Evolutionary conservation across 2,797 vertebrate species (phyloP).

Genomic region (Carcharodon carcharias): DNA sequence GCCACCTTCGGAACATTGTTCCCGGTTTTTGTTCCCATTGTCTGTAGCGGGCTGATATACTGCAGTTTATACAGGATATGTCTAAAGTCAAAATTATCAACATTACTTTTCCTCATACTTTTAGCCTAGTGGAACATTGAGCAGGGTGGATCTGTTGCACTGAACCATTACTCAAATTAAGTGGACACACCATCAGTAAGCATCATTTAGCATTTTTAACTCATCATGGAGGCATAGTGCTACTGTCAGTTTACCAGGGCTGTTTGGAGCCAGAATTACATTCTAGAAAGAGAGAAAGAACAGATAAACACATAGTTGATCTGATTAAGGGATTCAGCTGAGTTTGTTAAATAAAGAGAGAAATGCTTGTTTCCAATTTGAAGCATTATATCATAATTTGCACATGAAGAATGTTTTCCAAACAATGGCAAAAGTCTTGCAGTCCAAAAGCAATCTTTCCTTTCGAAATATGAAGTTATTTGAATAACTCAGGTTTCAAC

Average conservation of each 20-base stretch:
- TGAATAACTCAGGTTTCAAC: neutral
- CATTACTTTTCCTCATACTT: neutral
- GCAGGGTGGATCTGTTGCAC: neutral
- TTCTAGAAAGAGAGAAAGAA: neutral
- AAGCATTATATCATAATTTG: neutral
- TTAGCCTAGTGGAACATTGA: neutral
- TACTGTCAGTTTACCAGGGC: neutral
- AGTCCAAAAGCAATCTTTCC: neutral
- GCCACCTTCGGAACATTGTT: neutral
- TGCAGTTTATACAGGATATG: neutral
- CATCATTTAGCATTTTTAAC: neutral
- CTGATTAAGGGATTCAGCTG: neutral
- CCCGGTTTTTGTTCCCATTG: neutral
- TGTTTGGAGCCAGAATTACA: neutral
- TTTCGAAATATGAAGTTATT: neutral
- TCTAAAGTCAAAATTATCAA: neutral
- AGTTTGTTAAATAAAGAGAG: neutral
- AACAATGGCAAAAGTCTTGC: neutral
- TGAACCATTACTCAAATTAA: neutral
- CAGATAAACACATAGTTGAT: neutral
- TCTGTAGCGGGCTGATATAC: neutral
- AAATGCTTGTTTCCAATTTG: neutral
- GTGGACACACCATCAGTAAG: neutral
- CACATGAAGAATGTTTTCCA: neutral
- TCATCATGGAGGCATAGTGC: neutral